phyloP scores from a whole-genome alignment of 2,888 invertebrate genomes.

The Apamea sordens region DNA sequence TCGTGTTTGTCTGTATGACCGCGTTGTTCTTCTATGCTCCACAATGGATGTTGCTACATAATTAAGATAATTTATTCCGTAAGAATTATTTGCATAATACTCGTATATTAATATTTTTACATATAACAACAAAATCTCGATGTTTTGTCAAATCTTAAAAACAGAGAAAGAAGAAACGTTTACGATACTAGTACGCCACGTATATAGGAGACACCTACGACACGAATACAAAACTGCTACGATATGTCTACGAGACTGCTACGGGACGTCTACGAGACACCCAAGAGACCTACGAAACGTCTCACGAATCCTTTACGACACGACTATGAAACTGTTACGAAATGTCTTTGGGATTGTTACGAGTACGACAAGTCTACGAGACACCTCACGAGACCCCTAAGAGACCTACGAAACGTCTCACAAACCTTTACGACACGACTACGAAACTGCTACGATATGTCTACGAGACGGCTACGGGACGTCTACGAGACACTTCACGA shows the following conservation, averaged over 20 bases:
- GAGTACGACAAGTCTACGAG: neutral
- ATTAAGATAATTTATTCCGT: neutral
- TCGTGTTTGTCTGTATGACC: too few relatives aligned
- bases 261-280: neutral
- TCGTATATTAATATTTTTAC: too few relatives aligned
- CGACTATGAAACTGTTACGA: neutral
- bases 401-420: too few relatives aligned
- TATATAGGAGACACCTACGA: neutral
- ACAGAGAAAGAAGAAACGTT: neutral
- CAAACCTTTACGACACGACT: neutral
- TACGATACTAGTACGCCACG: neutral
- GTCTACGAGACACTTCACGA: neutral
- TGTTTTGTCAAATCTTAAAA: neutral
- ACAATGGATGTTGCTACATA: too few relatives aligned
- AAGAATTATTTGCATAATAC: neutral
- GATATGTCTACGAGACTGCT: neutral
- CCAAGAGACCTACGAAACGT: too few relatives aligned
- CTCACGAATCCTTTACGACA: neutral
- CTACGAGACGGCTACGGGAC: neutral
- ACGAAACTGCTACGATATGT: neutral
- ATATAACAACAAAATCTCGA: neutral
- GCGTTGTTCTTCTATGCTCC: too few relatives aligned
- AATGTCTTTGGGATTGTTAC: neutral
- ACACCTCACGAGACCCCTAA: neutral
- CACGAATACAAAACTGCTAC: neutral